phyloP scores from a whole-genome alignment of 2,797 vertebrate genomes.

The Melanotaenia trifasciata region DNA sequence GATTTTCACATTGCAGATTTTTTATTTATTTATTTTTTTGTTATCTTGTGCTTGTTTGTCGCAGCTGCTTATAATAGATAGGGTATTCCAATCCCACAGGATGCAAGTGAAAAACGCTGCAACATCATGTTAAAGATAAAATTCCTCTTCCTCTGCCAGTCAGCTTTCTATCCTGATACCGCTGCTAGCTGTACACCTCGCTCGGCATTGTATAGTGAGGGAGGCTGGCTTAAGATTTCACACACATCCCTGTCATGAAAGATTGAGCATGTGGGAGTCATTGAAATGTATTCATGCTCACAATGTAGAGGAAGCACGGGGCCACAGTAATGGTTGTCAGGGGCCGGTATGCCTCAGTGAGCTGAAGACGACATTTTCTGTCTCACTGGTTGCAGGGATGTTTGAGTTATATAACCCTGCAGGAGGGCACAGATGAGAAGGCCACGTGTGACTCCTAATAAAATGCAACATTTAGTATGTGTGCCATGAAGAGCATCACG shows the following conservation, averaged over 20 bases:
- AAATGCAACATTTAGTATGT: constrained; percentile 72
- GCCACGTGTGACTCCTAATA: constrained; percentile 74
- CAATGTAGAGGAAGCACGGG: constrained; percentile 75
- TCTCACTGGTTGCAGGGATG: constrained; percentile 80
- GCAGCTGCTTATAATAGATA: constrained; percentile 17
- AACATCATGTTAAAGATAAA: constrained; percentile 44
- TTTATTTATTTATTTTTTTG: constrained; percentile 5
- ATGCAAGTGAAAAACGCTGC: constrained; percentile 31
- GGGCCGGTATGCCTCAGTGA: constrained; percentile 81
- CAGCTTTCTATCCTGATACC: constrained; percentile 48
- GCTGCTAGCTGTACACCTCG: constrained; percentile 48
- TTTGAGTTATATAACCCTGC: constrained; percentile 81
- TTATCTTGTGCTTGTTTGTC: constrained; percentile 24
- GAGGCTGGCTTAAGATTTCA: constrained; percentile 70
- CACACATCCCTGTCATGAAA: constrained; percentile 77
- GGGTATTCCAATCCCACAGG: constrained; percentile 25
- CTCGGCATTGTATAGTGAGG: constrained; percentile 52
- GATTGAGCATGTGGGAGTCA: constrained; percentile 80
- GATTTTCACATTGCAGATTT: neutral
- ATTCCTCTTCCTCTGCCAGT: constrained; percentile 50
- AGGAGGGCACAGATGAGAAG: constrained; percentile 78
- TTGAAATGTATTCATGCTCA: constrained; percentile 82
- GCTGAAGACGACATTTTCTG: constrained; percentile 84
- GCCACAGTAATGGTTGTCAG: constrained; percentile 80
- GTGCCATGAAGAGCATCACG: constrained; percentile 44